Percentiles rank a stretch among this genome's conserved stretches.
Conservation (phyloP, 2,888 invertebrate genomes). For the Aleiodes testaceus region DNA sequence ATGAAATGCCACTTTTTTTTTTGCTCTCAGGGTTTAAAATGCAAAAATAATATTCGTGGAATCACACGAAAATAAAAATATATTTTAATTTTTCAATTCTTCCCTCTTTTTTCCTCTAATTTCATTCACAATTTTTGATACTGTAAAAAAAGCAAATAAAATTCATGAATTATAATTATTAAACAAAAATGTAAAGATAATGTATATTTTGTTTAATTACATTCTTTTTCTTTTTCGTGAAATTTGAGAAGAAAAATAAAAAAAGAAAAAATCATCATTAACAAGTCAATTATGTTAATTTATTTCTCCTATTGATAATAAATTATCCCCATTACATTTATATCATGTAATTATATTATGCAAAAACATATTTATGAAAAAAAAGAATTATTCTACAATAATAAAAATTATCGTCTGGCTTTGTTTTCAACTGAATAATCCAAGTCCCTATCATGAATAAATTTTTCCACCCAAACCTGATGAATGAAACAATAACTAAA, state of each 20-base stretch:
- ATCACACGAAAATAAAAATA: slow-evolving; percentile 17
- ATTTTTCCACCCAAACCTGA: too few species aligned
- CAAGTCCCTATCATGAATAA: too few species aligned
- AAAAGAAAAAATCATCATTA: slow-evolving; percentile 43
- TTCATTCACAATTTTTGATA: background rate
- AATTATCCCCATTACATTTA: too few species aligned
- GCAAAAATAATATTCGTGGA: slow-evolving; percentile 46
- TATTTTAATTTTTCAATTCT: background rate
- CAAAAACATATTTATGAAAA: too few species aligned
- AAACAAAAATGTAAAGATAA: slow-evolving; percentile 14
- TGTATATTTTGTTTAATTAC: slow-evolving; percentile 19
- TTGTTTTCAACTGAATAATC: too few species aligned
- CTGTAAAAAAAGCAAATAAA: slow-evolving; percentile 12
- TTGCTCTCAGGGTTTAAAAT: slow-evolving; percentile 10
- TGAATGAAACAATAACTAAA: background rate
- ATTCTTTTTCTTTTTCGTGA: slow-evolving; percentile 17
- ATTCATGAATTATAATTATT: background rate
- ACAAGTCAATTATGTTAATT: slow-evolving; percentile 21
- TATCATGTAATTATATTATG: too few species aligned
- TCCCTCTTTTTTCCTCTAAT: too few species aligned
- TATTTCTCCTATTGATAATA: background rate
- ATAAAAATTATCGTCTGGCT: too few species aligned
- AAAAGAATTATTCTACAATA: too few species aligned
- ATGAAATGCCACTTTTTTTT: background rate
- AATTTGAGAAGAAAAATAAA: slow-evolving; percentile 12